Percentiles rank a stretch among this genome's conserved stretches.
phyloP scores from a whole-genome alignment of 1,140 invertebrate genomes.

The Cydia pomonella region DNA sequence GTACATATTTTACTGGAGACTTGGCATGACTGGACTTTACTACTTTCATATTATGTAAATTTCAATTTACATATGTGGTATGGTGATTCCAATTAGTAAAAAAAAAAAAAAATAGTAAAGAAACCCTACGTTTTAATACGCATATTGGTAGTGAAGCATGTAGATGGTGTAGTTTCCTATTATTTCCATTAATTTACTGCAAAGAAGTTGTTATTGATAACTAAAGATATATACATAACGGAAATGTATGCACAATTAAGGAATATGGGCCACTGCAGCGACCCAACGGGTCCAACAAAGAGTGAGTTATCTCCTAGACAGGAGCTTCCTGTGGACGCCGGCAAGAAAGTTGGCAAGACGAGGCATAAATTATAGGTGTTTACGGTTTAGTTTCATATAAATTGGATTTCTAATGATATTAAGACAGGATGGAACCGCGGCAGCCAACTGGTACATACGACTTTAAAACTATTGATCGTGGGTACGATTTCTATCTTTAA shows the following conservation, averaged over 20 bases:
- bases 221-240: background rate
- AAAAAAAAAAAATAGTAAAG: too few relatives aligned
- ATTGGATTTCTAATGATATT: background rate
- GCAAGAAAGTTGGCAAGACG: slow-evolving; percentile 5
- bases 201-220: background rate
- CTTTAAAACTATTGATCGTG: too few relatives aligned
- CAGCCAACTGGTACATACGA: background rate
- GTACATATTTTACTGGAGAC: too few relatives aligned
- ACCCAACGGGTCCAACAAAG: background rate
- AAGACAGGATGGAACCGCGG: background rate
- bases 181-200: background rate
- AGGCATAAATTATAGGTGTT: background rate
- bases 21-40: too few relatives aligned
- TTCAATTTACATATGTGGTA: too few relatives aligned
- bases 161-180: too few relatives aligned
- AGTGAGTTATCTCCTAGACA: slow-evolving; percentile 10
- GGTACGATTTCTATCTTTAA: too few relatives aligned
- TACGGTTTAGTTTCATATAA: background rate
- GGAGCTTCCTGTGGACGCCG: background rate
- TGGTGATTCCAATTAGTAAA: too few relatives aligned
- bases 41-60: too few relatives aligned
- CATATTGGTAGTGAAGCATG: too few relatives aligned
- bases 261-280: slow-evolving; percentile 9
- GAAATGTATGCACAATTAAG: slow-evolving; percentile 9
- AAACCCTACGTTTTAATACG: too few relatives aligned